phyloP scores from a whole-genome alignment of 2,797 vertebrate genomes.

The Falco rusticolus region DNA sequence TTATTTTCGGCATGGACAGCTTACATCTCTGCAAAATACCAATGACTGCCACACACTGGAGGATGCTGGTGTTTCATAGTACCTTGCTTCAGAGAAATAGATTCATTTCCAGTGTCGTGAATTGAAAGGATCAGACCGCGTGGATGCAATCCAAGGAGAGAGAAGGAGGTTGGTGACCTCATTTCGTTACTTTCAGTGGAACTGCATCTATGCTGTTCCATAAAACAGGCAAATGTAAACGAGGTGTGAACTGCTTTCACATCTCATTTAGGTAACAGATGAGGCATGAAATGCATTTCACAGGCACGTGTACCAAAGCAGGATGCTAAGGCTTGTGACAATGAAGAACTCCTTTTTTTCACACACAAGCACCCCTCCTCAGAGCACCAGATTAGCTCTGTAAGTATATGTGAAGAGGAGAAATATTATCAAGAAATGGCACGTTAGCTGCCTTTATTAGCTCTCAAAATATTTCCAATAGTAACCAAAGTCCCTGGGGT shows the following conservation, averaged over 20 bases:
- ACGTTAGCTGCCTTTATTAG: neutral
- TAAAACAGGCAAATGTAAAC: slow-evolving; percentile 77
- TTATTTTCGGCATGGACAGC: neutral
- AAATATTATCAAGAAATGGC: neutral
- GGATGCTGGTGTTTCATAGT: neutral
- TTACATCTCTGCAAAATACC: neutral
- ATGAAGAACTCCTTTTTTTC: slow-evolving; percentile 62
- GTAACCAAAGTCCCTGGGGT: neutral
- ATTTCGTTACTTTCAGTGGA: slow-evolving; percentile 68
- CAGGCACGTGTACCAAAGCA: slow-evolving; percentile 57
- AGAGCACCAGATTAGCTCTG: slow-evolving; percentile 53
- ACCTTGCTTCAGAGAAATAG: neutral
- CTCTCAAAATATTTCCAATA: slow-evolving; percentile 16
- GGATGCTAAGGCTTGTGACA: slow-evolving; percentile 53
- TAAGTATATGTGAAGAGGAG: neutral
- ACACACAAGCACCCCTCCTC: neutral
- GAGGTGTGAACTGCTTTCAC: slow-evolving; percentile 80
- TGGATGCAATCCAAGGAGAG: slow-evolving; percentile 57
- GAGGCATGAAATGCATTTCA: slow-evolving; percentile 80
- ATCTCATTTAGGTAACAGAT: slow-evolving; percentile 82
- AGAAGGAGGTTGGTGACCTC: slow-evolving; percentile 70
- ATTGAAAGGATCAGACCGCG: neutral
- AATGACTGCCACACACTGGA: fast-evolving
- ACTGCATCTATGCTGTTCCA: slow-evolving; percentile 56
- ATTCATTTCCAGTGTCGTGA: slow-evolving; percentile 41